Evolutionary conservation across 1,140 invertebrate genomes (phyloP), one percentile per base, ranked within the genome.

Genomic region (Ceratosolen solmsi): DNA sequence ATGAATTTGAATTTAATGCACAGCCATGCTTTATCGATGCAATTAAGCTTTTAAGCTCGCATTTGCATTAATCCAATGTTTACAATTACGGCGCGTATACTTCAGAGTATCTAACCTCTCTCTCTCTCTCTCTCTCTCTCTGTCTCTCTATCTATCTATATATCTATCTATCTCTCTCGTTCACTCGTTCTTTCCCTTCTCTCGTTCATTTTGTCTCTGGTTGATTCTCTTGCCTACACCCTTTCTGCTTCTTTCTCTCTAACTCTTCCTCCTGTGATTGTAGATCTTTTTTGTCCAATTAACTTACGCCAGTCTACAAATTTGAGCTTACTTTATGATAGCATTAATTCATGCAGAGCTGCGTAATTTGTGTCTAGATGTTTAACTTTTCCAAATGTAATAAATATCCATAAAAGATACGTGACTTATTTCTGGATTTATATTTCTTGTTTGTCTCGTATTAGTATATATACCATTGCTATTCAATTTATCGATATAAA

Each of bases 31-130:
- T 92, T 92, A 92, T 92, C 90, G 91, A 90, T 86, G 90, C 90
- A 91, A 92, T 92, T 92, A 92, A 92, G 90, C 91, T 92, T 92
- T 92, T 92, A 92, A 91, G 90, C 89, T 87, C 85, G 88, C 89
- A 92, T 92, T 92, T 92, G 90, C 91, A 92, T 92, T 92, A 92
- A 92, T 92, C 90, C 91, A 91, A 91, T 91, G 91, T 92, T 92
- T 92, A 91, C 90, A 92, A 92, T 92, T 92, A 92, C 89, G 73
- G 86, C 58, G 71, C 81, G 75, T 54, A 73, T 25, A 86, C 74
- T 80, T 84, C 79, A 81, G 82, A 87, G 75, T 73, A 60, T 84
- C 83, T 80, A 80, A 84, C 70, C 60, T 84, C 74, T 80, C 83
- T 81, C 82, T 84, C 82, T 84, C 83, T 74, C 76, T 76, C 80